Percentiles rank a stretch among this genome's conserved stretches.
phyloP scores from a whole-genome alignment of 2,888 invertebrate species.

The Callyntrura guangdongensis region DNA sequence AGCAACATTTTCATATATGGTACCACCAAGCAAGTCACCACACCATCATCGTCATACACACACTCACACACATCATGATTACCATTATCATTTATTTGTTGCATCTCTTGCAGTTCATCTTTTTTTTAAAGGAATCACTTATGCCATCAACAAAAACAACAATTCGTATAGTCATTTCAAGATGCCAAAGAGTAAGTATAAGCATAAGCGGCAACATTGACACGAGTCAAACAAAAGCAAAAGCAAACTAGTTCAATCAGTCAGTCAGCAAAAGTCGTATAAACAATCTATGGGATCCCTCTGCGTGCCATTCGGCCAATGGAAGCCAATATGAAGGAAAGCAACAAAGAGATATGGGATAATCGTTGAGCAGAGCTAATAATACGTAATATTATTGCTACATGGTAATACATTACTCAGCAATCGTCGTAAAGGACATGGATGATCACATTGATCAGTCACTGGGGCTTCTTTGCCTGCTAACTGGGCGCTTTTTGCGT shows the following conservation, averaged over 20 bases:
- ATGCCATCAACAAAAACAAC: too few species aligned
- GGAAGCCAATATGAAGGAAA: not conserved
- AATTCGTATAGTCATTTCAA: too few species aligned
- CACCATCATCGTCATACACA: too few species aligned
- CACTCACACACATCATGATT: too few species aligned
- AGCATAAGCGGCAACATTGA: not conserved
- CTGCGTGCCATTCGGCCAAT: not conserved
- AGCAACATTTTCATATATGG: too few species aligned
- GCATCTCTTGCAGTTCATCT: too few species aligned
- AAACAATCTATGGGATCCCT: not conserved
- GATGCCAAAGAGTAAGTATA: not conserved
- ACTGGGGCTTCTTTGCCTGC: not conserved
- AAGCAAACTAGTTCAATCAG: constrained; percentile 30
- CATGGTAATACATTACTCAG: not conserved
- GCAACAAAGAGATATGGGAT: too few species aligned
- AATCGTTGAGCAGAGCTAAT: not conserved
- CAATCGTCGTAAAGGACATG: not conserved
- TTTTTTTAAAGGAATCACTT: too few species aligned
- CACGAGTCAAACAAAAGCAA: constrained; percentile 29
- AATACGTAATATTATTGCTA: not conserved
- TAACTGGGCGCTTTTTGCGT: too few species aligned
- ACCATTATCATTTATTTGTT: too few species aligned
- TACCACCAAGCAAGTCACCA: too few species aligned
- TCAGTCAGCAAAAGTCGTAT: too few species aligned
- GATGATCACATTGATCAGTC: constrained; percentile 3